phyloP scores from a whole-genome alignment of 1,140 invertebrate species.

The Drosophila burlai region DNA sequence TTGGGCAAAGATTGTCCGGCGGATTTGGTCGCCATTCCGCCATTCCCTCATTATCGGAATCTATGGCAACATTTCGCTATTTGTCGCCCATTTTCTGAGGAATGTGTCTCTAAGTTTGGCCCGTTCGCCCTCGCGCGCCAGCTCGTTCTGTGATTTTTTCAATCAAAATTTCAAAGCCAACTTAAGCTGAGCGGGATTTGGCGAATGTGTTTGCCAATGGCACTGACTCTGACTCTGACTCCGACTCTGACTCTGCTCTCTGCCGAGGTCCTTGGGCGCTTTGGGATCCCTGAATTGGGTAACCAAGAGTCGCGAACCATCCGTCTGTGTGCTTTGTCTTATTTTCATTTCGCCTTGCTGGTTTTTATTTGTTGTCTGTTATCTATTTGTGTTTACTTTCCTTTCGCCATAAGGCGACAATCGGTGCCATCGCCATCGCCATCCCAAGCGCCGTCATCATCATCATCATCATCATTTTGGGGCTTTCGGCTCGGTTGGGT shows the following conservation, averaged over 20 bases:
- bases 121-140: slow-evolving; percentile 18
- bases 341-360: slow-evolving; percentile 76
- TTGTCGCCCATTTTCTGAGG: slow-evolving; percentile 64
- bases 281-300: slow-evolving; percentile 35
- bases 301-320: slow-evolving; percentile 59
- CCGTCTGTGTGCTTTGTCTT: slow-evolving; percentile 77
- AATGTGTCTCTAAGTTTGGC: slow-evolving; percentile 48
- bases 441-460: slow-evolving; percentile 50
- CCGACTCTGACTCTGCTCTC: background rate
- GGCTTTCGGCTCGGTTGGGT: slow-evolving; percentile 18
- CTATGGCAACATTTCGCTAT: slow-evolving; percentile 73
- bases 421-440: slow-evolving; percentile 61
- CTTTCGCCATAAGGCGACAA: slow-evolving; percentile 78
- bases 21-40: slow-evolving; percentile 10
- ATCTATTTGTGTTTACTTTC: slow-evolving; percentile 80
- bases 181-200: slow-evolving; percentile 79
- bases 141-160: slow-evolving; percentile 72
- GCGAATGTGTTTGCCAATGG: slow-evolving; percentile 66
- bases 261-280: slow-evolving; percentile 33
- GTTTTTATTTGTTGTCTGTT: slow-evolving; percentile 79
- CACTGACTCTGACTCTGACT: slow-evolving; percentile 9
- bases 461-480: slow-evolving; percentile 26
- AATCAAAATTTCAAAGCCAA: slow-evolving; percentile 83
- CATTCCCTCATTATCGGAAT: slow-evolving; percentile 63
- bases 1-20: slow-evolving; percentile 59